Percentiles rank a stretch among this genome's conserved stretches.
Conservation (phyloP, 2,113 vertebrate genomes). For the Chloebia gouldiae region DNA sequence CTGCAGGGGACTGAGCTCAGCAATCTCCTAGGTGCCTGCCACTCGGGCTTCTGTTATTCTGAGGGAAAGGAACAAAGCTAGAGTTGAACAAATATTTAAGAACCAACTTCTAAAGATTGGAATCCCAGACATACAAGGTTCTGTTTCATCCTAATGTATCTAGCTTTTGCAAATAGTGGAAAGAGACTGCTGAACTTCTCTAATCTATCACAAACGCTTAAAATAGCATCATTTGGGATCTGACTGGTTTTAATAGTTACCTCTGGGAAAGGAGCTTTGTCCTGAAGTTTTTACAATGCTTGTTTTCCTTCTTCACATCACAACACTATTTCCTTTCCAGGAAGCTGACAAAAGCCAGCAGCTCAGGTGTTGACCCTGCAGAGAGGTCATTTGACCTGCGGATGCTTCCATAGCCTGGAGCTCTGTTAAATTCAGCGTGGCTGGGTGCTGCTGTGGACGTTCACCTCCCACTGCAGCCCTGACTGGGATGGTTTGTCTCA, state of each 20-base stretch:
- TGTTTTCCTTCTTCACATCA: slow-evolving; percentile 12
- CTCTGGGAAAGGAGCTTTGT: slow-evolving; percentile 20
- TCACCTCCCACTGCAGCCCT: background rate
- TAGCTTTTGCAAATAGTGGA: background rate
- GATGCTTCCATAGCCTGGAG: background rate
- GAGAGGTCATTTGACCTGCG: background rate
- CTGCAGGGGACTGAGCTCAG: background rate
- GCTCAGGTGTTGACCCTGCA: slow-evolving; percentile 20
- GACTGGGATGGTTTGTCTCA: background rate
- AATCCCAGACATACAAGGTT: background rate
- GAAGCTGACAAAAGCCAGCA: background rate
- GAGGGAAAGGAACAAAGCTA: background rate
- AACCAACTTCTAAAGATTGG: background rate
- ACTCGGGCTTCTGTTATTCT: background rate
- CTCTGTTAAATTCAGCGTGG: background rate
- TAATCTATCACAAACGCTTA: background rate
- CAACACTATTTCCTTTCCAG: background rate
- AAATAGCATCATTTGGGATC: background rate
- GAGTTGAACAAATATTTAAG: background rate
- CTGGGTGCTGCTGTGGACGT: background rate
- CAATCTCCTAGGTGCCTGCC: background rate
- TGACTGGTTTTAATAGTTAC: slow-evolving; percentile 37
- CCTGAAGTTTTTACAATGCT: background rate
- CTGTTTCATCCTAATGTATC: background rate
- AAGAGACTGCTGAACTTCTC: background rate